A percentile compares a stretch with the other conserved stretches of the same genome.
These are phyloP conservation scores for Burhinus oedicnemus DNA, from an alignment of 2,113 vertebrate species.

Conservation along the genomic window DNA sequence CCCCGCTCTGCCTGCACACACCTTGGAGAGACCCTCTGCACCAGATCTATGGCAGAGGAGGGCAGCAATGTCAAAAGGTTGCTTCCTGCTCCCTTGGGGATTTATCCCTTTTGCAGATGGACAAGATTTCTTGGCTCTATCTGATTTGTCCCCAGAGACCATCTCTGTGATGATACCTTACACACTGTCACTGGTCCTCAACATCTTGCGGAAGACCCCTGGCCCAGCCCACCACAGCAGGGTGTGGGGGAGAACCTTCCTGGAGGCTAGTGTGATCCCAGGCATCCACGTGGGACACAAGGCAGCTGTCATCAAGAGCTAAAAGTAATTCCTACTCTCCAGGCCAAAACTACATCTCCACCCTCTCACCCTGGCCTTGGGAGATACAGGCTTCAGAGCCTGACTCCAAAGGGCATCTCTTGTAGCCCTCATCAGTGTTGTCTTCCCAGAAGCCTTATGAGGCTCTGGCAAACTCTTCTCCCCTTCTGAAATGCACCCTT, in stretches of 20 bases:
- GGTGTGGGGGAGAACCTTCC: not conserved
- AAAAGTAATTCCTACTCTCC: not conserved
- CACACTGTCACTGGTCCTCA: not conserved
- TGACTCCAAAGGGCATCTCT: not conserved
- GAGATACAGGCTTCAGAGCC: not conserved
- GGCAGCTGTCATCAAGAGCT: not conserved
- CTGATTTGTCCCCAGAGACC: not conserved
- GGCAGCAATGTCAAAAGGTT: not conserved
- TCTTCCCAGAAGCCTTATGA: not conserved
- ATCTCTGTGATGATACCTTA: not conserved
- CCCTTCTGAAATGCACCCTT: rapidly evolving
- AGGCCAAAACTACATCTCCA: not conserved
- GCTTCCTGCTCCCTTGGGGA: not conserved
- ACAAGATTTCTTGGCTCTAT: not conserved
- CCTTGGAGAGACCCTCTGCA: not conserved
- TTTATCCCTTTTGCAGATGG: not conserved
- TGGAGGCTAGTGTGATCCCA: not conserved
- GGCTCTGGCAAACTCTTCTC: not conserved
- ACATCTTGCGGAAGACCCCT: not conserved
- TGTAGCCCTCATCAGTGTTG: not conserved
- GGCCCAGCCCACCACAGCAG: not conserved
- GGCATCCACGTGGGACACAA: rapidly evolving
- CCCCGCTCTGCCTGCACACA: not conserved
- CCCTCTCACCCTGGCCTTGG: not conserved
- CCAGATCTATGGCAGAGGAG: not conserved